Conservation (phyloP, 2,888 invertebrate species). For the Caenorhabditis becei region DNA sequence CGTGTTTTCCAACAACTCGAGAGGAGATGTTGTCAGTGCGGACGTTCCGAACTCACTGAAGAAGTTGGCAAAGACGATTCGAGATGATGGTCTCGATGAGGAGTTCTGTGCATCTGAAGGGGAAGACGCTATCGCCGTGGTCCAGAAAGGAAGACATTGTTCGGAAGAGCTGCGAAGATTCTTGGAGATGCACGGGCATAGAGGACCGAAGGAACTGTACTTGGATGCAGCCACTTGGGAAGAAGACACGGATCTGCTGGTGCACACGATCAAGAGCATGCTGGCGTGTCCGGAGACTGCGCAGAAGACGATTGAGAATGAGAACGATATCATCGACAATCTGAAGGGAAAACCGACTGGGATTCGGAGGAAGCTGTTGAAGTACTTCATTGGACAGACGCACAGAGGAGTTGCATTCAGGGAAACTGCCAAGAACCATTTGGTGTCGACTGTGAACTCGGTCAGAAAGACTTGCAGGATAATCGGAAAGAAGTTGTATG, state of each 20-base stretch:
- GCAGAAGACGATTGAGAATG: slow-evolving; percentile 53
- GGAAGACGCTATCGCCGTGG: slow-evolving; percentile 70
- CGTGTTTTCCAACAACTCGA: slow-evolving; percentile 86
- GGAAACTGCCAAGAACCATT: slow-evolving; percentile 72
- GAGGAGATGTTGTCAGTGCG: slow-evolving; percentile 87
- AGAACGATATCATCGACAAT: slow-evolving; percentile 67
- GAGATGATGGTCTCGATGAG: slow-evolving; percentile 59
- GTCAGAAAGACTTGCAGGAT: slow-evolving; percentile 59
- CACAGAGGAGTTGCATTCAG: slow-evolving; percentile 83
- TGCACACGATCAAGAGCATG: slow-evolving; percentile 85
- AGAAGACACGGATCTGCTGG: slow-evolving; percentile 85
- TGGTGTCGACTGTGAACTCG: slow-evolving; percentile 65
- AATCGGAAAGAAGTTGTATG: slow-evolving; percentile 62
- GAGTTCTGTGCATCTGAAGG: slow-evolving; percentile 68
- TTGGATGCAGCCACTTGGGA: slow-evolving; percentile 86
- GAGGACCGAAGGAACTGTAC: slow-evolving; percentile 85
- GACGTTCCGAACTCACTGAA: slow-evolving; percentile 86
- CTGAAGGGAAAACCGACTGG: slow-evolving; percentile 70
- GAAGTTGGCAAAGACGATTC: slow-evolving; percentile 72
- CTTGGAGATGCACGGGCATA: slow-evolving; percentile 87
- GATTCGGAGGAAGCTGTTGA: slow-evolving; percentile 76
- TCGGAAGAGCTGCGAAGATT: slow-evolving; percentile 85
- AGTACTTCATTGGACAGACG: slow-evolving; percentile 81
- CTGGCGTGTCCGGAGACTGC: slow-evolving; percentile 44
- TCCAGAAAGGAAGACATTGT: slow-evolving; percentile 56